A percentile compares a stretch with the other conserved stretches of the same genome.
phyloP scores from a whole-genome alignment of 2,113 vertebrate species.

The Aythya baeri region DNA sequence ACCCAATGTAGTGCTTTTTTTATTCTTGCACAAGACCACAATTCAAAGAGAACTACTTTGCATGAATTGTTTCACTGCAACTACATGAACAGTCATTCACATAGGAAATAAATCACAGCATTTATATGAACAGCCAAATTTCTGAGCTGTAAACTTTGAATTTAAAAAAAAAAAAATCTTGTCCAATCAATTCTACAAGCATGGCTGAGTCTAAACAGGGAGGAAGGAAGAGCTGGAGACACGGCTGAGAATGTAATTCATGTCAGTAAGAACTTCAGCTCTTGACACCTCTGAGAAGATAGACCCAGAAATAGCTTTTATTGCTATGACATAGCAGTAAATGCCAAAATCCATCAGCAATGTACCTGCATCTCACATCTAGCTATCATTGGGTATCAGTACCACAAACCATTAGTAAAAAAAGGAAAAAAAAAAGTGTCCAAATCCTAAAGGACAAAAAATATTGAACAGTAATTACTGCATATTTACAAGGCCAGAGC shows the following conservation, averaged over 20 bases:
- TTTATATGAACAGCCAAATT: not conserved
- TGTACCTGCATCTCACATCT: not conserved
- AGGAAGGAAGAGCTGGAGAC: not conserved
- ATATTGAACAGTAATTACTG: not conserved
- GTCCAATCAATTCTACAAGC: not conserved
- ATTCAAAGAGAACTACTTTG: not conserved
- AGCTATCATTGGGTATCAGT: not conserved
- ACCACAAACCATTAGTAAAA: not conserved
- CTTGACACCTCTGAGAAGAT: not conserved
- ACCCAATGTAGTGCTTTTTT: not conserved
- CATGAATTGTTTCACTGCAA: not conserved
- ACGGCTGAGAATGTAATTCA: not conserved
- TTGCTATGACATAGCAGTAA: not conserved
- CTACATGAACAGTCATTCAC: not conserved
- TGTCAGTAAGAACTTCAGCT: not conserved
- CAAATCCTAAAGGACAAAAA: conserved; percentile 13
- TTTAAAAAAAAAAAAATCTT: not conserved
- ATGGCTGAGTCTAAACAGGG: not conserved
- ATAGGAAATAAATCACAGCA: not conserved
- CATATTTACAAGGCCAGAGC: not conserved
- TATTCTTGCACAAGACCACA: not conserved
- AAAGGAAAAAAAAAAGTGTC: not conserved
- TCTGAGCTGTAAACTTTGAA: not conserved
- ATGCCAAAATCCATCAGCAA: not conserved
- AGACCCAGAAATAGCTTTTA: not conserved